Base-by-base conservation (phyloP, 2,888 invertebrate species). In the Piscicola geometra region DNA sequence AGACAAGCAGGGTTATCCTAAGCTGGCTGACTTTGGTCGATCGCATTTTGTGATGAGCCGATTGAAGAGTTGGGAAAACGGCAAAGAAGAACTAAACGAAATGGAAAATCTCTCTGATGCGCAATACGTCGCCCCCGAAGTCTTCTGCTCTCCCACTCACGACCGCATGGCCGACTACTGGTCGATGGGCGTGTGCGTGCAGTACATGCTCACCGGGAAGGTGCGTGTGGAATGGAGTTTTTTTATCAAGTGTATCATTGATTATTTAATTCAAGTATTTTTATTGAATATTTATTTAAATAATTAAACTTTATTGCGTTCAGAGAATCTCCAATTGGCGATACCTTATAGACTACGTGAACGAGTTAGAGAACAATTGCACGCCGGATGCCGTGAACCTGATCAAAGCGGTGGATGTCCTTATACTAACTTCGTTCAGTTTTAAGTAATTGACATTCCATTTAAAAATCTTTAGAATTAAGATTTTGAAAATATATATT, bases 121-220 rank as follows among this genome's bases (percentile, higher is more conserved):
- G 28, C 71, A 73, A 32, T 73, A 73, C 64, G 33, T 64, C 21
- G 60, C 73, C 1, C 73, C 73, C 3, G 73, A 73, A 73, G 60
- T 73, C 1, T 21, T 73, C 12, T 35, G 56, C 21, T 47, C 52
- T 0, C 21, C 28, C 5, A 30, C 21, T 0, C 35, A 64, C 41
- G 41, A 73, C n/a, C 64, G 30, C 64, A 56, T 73, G 64, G 73
- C 52, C 1, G 73, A 73, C 32, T 64, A 56, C n/a, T 73, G 73
- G 73, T 52, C 73, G n/a, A 25, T 73, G 32, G 73, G 56, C 1
- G 73, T 75, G 35, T 75, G 75, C 32, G 64, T 68, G 25, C 66
- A 35, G 21, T 68, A 68, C 67, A 75, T 75, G 68, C 52, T 68
- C 5, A 75, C 75, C 18, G 67, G 75, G 28, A 66, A 68, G 75